Evolutionary conservation across 2,113 vertebrate genomes (phyloP).

Genomic region (Marmota monax): DNA sequence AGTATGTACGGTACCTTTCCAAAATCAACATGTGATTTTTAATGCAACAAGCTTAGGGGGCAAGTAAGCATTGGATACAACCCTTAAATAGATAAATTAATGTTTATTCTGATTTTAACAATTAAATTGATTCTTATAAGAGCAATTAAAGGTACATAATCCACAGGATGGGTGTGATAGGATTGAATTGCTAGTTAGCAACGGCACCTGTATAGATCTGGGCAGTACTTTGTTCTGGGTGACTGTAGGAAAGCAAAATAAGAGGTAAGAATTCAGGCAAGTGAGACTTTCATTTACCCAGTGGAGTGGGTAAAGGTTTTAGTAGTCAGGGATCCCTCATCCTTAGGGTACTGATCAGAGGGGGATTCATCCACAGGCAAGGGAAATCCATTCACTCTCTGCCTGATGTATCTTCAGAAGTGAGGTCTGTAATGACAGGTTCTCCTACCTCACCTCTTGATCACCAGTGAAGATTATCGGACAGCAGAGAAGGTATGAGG

Average conservation of each 20-base stretch:
- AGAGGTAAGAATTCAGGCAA: conserved; percentile 61
- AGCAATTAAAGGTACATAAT: conserved; percentile 54
- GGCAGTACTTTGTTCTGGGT: conserved; percentile 67
- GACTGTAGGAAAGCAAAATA: conserved; percentile 62
- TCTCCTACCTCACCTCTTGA: not conserved
- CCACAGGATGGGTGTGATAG: not conserved
- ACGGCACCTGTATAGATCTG: not conserved
- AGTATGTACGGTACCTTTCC: conserved; percentile 35
- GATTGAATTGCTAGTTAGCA: not conserved
- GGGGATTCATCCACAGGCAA: not conserved
- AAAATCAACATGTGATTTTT: conserved; percentile 55
- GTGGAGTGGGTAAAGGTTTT: not conserved
- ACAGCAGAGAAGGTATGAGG: not conserved
- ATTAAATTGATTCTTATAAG: conserved; percentile 52
- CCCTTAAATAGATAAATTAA: conserved; percentile 29
- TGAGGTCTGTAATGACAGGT: not conserved
- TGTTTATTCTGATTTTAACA: conserved; percentile 30
- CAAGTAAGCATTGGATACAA: conserved; percentile 24
- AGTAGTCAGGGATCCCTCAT: not conserved
- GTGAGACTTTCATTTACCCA: not conserved
- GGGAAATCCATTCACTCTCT: not conserved
- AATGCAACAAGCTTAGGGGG: conserved; percentile 19
- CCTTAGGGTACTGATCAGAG: not conserved
- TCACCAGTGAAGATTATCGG: not conserved
- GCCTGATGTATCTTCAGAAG: not conserved